Conservation (phyloP, 1,140 invertebrate genomes). For the Maniola jurtina region DNA sequence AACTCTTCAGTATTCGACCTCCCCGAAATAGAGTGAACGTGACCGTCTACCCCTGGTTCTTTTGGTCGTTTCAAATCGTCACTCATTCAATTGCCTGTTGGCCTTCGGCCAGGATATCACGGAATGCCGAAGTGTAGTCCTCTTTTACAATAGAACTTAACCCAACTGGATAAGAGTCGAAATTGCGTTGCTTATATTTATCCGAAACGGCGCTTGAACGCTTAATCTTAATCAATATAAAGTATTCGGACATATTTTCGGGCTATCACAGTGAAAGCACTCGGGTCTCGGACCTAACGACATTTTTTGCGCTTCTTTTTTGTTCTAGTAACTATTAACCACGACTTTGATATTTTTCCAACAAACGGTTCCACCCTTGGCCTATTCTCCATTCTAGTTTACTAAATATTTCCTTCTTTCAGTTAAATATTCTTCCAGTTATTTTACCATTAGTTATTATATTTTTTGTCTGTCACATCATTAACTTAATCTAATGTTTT, state of each 20-base stretch:
- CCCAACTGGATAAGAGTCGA: slow-evolving; percentile 32
- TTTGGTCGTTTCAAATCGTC: slow-evolving; percentile 62
- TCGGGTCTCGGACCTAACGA: slow-evolving; percentile 1
- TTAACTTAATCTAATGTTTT: too few species aligned
- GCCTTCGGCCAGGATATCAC: slow-evolving; percentile 62
- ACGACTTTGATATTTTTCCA: neutral
- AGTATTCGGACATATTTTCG: slow-evolving; percentile 26
- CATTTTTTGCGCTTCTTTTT: slow-evolving; percentile 25
- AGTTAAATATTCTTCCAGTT: too few species aligned
- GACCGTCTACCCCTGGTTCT: slow-evolving; percentile 63
- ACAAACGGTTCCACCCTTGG: too few species aligned
- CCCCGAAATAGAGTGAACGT: slow-evolving; percentile 66
- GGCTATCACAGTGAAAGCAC: slow-evolving; percentile 26
- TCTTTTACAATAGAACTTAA: slow-evolving; percentile 47
- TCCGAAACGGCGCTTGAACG: slow-evolving; percentile 33
- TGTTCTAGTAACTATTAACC: neutral
- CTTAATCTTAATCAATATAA: slow-evolving; percentile 33
- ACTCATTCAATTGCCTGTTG: slow-evolving; percentile 71
- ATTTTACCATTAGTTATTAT: too few species aligned
- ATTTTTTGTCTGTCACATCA: too few species aligned
- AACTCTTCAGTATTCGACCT: slow-evolving; percentile 64
- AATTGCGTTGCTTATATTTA: slow-evolving; percentile 39
- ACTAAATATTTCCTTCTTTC: too few species aligned
- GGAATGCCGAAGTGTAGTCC: slow-evolving; percentile 49
- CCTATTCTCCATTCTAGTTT: too few species aligned